Evolutionary conservation across 2,113 vertebrate genomes (phyloP), one percentile per base, ranked within the genome.

Genomic region (Zosterops japonicus): DNA sequence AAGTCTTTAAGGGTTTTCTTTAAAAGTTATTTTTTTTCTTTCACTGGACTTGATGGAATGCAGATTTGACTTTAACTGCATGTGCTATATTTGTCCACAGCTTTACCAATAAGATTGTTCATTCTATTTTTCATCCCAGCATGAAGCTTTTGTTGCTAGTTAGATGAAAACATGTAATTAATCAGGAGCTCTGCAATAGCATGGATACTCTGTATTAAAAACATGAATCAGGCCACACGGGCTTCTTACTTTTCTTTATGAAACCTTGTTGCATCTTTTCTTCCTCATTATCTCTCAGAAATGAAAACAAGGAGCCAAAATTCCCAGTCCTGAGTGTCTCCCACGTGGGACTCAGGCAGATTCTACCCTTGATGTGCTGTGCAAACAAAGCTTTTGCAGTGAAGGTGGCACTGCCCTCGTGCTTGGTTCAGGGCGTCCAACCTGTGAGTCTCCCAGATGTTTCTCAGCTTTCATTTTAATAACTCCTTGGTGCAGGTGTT

Each of bases 231-330:
- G 22, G 33, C 29, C 59, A 83, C 71, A n/a, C 14, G 44, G 59
- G 55, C 4, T 86, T 86, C 50, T 74, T 59, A 25, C 14, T 14
- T 87, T n/a, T 55, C 35, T 46, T 57, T 55, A 59, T 46, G 27
- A 91, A 88, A 80, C 7, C 49, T 69, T 59, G 57, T 24, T 17
- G 57, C 10, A 36, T 59, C 15, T 70, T 76, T n/a, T 87, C 27
- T 84, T 84, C 19, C 81, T 89, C 41, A 46, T 94, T 95, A 68
- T 64, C 41, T 64, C 63, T 82, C 60, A 87, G 72, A 76, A 94
- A 91, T 57, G 9, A 87, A 91, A 87, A 19, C 29, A 67, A 93
- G 21, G 31, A 91, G 23, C 15, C 47, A 79, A 83, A 84, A 68
- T 47, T 72, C 72, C 44, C 29, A 75, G 21, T 39, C 69, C 56